phyloP scores from a whole-genome alignment of 2,888 invertebrate species.

The Tetramorium bicarinatum region DNA sequence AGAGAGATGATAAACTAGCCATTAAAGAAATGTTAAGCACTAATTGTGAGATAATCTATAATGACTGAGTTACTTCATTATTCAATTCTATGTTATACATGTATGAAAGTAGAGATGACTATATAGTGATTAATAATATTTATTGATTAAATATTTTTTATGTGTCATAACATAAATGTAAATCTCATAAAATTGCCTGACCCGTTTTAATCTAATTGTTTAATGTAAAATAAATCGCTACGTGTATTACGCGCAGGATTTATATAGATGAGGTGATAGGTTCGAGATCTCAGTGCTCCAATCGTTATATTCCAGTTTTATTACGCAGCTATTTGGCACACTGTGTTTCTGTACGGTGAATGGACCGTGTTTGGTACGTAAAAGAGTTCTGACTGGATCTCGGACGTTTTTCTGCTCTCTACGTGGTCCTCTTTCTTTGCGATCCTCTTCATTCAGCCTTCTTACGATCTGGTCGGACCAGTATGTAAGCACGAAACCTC shows the following conservation, averaged over 20 bases:
- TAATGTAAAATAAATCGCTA: conserved; percentile 13
- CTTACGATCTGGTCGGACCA: conserved; percentile 78
- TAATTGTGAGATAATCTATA: background rate
- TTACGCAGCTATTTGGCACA: conserved; percentile 60
- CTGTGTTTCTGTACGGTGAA: conserved; percentile 61
- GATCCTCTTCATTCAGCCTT: conserved; percentile 78
- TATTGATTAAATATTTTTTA: background rate
- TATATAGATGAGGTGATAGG: conserved; percentile 7
- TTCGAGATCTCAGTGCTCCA: conserved; percentile 11
- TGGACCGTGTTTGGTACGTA: conserved; percentile 63
- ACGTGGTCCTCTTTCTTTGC: conserved; percentile 67
- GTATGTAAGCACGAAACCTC: conserved; percentile 72
- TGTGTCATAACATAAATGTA: background rate
- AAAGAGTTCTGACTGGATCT: conserved; percentile 54
- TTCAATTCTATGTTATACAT: background rate
- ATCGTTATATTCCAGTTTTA: conserved; percentile 56
- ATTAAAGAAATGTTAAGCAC: background rate
- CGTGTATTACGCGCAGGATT: background rate
- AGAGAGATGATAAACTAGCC: background rate
- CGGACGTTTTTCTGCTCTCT: conserved; percentile 68
- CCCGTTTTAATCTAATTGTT: conserved; percentile 32
- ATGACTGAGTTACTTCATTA: background rate
- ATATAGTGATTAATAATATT: too few relatives aligned
- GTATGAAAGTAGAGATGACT: background rate
- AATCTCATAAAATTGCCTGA: background rate